Evolutionary conservation across 30 jellyfish, hydroid and myxozoan species (phyloP).

Genomic region (Morbakka virulenta): DNA sequence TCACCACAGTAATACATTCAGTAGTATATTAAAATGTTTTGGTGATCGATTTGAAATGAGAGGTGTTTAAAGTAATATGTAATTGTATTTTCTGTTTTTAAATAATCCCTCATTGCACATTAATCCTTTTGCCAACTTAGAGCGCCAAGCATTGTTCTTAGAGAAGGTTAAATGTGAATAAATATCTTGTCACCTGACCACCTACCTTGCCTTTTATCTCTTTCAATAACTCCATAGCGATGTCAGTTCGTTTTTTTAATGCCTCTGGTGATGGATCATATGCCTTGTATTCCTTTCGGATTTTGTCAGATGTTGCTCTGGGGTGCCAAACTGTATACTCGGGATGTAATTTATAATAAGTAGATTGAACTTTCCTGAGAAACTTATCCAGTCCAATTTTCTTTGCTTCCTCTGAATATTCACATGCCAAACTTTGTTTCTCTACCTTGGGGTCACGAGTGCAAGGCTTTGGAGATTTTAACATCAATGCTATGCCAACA

Average conservation of each 20-base stretch:
- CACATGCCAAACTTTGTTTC: too few relatives aligned
- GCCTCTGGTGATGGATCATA: constrained; percentile 87
- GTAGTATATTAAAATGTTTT: too few relatives aligned
- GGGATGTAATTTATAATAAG: constrained; percentile 54
- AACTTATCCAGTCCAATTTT: constrained; percentile 65
- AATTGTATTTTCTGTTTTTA: too few relatives aligned
- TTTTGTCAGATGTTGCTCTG: constrained; percentile 25
- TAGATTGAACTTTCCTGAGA: constrained; percentile 53
- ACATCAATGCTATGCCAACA: constrained; percentile 77
- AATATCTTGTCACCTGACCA: too few relatives aligned
- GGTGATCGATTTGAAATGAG: too few relatives aligned
- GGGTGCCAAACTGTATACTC: constrained; percentile 92
- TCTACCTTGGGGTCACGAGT: too few relatives aligned
- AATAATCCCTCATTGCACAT: too few relatives aligned
- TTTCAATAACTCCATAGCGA: constrained; percentile 49
- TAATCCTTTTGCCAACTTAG: too few relatives aligned
- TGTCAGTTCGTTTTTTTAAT: constrained; percentile 70
- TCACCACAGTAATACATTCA: too few relatives aligned
- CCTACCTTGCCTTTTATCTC: constrained; percentile 71
- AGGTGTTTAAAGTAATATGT: too few relatives aligned
- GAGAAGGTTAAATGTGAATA: too few relatives aligned
- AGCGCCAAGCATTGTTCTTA: too few relatives aligned
- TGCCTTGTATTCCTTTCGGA: constrained; percentile 57
- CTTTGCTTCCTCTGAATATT: constrained; percentile 74
- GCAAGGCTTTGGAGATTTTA: constrained; percentile 46